Base-by-base conservation (phyloP, 2,797 vertebrate genomes). In the Leptatherina wallacei region DNA sequence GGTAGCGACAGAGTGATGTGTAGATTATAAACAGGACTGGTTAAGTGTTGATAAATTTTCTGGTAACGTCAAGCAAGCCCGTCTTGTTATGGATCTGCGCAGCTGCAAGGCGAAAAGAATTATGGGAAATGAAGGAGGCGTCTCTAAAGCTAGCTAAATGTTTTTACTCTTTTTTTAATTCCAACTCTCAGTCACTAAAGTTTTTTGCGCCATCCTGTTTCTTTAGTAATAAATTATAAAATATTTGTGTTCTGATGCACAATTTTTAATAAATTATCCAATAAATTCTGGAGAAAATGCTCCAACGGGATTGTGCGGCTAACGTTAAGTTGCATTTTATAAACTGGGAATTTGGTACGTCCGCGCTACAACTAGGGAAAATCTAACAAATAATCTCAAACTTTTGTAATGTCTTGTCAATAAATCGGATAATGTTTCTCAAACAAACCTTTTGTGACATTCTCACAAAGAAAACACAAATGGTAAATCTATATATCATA, bases 101-200 rank as follows among this genome's bases (percentile, higher is more conserved):
- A 8, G 13, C 32, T 44, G 18, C 27, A 7, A 14, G 9, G 0
- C 77, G 87, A 83, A 79, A 78, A 61, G 93, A 0, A 61, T 60
- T 14, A 24, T 73, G 91, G 92, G 91, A 88, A 74, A 27, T 14
- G 9, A 38, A 74, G 64, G 60, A 24, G 54, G 29, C 2, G 44
- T 73, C 29, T n/a, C 10, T 0, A 42, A 16, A 16, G 12, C 47
- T 44, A 33, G 65, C 24, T 7, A 36, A 36, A 4, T 3, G 14
- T 27, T 40, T 12, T 5, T 35, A 16, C 14, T 35, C 14, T 24
- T 65, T 51, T 27, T 52, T 55, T 5, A 20, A 55, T 11, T 35
- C 24, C 1, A 22, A 24, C 20, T 20, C 24, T 10, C n/a, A 24
- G 47, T 7, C 9, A 22, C 6, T 10, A 20, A 51, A 51, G 12